Evolutionary conservation across 2,113 vertebrate genomes (phyloP).

Genomic region (Podarcis muralis): DNA sequence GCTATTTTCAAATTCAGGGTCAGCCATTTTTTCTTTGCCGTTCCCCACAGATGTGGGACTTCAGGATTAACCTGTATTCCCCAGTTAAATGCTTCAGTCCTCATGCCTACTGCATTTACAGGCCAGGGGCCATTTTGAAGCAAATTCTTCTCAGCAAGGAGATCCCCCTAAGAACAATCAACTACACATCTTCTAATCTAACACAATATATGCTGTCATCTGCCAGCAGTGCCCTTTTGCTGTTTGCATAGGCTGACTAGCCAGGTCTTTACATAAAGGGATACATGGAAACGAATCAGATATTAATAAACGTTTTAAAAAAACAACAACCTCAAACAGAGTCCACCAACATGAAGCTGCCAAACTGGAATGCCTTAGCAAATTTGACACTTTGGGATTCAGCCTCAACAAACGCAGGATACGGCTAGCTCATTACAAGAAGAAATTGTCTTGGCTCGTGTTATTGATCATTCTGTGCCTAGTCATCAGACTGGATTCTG

Average conservation of each 20-base stretch:
- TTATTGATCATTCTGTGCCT: neutral
- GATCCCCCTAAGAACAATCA: neutral
- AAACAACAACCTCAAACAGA: neutral
- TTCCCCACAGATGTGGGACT: too few species aligned
- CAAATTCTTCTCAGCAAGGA: neutral
- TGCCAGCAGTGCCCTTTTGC: neutral
- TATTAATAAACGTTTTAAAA: neutral
- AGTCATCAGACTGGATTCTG: neutral
- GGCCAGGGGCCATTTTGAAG: neutral
- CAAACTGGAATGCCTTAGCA: neutral
- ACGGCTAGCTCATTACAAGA: neutral
- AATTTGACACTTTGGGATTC: neutral
- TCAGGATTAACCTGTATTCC: too few species aligned
- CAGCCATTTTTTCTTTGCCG: too few species aligned
- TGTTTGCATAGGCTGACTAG: neutral
- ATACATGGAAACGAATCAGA: neutral
- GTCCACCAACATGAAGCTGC: neutral
- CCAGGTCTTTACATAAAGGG: neutral
- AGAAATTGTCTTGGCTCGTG: neutral
- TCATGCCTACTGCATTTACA: neutral
- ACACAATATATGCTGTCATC: neutral
- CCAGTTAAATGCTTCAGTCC: neutral
- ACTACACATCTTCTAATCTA: neutral
- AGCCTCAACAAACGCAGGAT: neutral
- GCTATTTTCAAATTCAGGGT: too few species aligned